Base-by-base conservation (phyloP, 2,888 invertebrate genomes). In the Leptinotarsa peninsularis region DNA sequence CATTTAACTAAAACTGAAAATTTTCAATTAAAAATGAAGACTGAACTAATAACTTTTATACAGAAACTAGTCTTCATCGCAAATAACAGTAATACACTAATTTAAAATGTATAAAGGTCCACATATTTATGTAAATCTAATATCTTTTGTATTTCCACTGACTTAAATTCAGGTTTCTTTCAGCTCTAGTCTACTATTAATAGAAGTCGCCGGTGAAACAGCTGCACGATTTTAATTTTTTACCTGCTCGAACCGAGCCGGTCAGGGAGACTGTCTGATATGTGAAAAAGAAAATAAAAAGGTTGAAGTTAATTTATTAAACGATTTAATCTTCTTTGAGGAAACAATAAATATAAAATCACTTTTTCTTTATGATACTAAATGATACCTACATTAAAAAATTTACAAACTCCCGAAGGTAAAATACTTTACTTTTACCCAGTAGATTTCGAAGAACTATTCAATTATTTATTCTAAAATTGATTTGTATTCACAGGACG, bases 301-400 rank as follows among this genome's bases (percentile, higher is more conserved):
- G 58, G 72, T 73, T 69, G 69, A 76, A 77, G 76, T 77, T 76
- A 76, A 78, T 78, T 78, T 78, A 79, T 79, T 74, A 66, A 70
- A 75, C 54, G 76, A 77, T 77, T 75, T 73, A 75, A 79, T 79
- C 77, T 77, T 56, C 66, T 74, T 73, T 68, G 68, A 58, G 73
- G 75, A 75, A 75, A 76, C 70, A 73, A 70, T 76, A 73, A 73
- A 73, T 71, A 15, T 17, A 58, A 27, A n/a, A 49, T 70, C 58
- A 27, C n/a, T 15, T 58, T 43, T 43, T 10, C 43, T 18, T 56
- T 33, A 15, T 10, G 33, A 63, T 43, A 17, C 63, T 63, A 17
- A 63, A 63, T 63, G 43, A n/a, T 13, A 43, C 33, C 33, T 5
- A 33, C 63, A 10, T 63, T 63, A n/a, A 63, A 43, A 63, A 63